phyloP scores from a whole-genome alignment of 2,113 vertebrate genomes.

The Siniperca chuatsi region DNA sequence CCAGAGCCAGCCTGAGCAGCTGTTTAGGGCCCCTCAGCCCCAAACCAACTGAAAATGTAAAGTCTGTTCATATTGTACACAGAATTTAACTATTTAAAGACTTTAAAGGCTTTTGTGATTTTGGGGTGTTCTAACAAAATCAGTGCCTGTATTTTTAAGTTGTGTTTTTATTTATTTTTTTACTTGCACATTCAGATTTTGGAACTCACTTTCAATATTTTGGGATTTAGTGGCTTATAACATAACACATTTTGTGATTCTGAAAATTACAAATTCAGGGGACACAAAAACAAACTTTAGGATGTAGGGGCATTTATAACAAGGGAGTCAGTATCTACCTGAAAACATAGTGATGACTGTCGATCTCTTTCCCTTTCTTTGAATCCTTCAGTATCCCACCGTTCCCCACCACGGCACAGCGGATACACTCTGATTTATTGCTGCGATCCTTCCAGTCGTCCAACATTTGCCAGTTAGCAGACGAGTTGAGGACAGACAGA shows the following conservation, averaged over 20 bases:
- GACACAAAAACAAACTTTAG: too few relatives aligned
- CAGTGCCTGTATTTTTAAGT: too few relatives aligned
- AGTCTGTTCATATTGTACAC: neutral
- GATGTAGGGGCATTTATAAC: too few relatives aligned
- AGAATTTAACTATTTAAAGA: too few relatives aligned
- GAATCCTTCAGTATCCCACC: slow-evolving; percentile 86
- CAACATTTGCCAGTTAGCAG: slow-evolving; percentile 77
- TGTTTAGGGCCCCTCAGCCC: neutral
- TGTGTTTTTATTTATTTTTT: too few relatives aligned
- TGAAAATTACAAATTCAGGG: too few relatives aligned
- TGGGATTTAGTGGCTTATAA: neutral
- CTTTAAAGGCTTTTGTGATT: too few relatives aligned
- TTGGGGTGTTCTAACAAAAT: too few relatives aligned
- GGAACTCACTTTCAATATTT: neutral
- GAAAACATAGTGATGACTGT: slow-evolving; percentile 87
- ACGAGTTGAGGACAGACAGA: slow-evolving; percentile 79
- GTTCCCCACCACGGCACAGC: slow-evolving; percentile 84
- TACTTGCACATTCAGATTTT: neutral
- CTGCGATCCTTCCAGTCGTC: slow-evolving; percentile 77
- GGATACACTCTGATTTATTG: slow-evolving; percentile 49
- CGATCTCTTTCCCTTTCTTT: slow-evolving; percentile 83
- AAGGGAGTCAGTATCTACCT: slow-evolving; percentile 70
- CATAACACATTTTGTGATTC: too few relatives aligned
- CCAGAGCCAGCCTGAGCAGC: neutral
- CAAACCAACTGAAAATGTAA: neutral